Percentiles rank a stretch among this genome's conserved stretches.
phyloP scores from a whole-genome alignment of 2,888 invertebrate genomes.

The Oconnorella tubifera region DNA sequence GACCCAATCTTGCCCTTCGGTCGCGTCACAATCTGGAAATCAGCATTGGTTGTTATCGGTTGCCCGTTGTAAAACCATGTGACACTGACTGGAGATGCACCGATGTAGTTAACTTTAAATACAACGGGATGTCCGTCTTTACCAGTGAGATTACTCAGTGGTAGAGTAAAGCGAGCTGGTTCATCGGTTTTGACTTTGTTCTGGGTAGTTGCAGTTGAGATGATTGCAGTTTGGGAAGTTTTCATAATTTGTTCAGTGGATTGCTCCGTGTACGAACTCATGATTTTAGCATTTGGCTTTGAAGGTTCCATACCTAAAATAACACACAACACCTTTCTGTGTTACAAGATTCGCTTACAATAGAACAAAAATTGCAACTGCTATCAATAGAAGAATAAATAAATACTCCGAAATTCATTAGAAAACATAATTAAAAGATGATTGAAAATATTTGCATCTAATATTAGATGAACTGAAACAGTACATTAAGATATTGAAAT shows the following conservation, averaged over 20 bases:
- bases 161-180: conserved; percentile 74
- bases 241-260: background rate
- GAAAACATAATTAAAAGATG: too few relatives aligned
- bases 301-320: background rate
- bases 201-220: background rate
- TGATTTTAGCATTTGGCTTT: background rate
- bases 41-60: conserved; percentile 21
- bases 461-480: too few relatives aligned
- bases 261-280: background rate
- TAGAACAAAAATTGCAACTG: too few relatives aligned
- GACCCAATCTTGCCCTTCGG: conserved; percentile 55
- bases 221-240: background rate
- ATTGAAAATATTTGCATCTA: too few relatives aligned
- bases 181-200: background rate
- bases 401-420: too few relatives aligned
- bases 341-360: too few relatives aligned
- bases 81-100: conserved; percentile 41
- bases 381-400: too few relatives aligned
- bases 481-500: too few relatives aligned
- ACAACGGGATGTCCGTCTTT: conserved; percentile 14
- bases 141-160: conserved; percentile 70
- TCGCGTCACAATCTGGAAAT: conserved; percentile 40
- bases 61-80: conserved; percentile 50
- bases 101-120: conserved; percentile 15
- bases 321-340: too few relatives aligned